Evolutionary conservation across 2,797 vertebrate species (phyloP).

Genomic region (Sparidentex hasta): DNA sequence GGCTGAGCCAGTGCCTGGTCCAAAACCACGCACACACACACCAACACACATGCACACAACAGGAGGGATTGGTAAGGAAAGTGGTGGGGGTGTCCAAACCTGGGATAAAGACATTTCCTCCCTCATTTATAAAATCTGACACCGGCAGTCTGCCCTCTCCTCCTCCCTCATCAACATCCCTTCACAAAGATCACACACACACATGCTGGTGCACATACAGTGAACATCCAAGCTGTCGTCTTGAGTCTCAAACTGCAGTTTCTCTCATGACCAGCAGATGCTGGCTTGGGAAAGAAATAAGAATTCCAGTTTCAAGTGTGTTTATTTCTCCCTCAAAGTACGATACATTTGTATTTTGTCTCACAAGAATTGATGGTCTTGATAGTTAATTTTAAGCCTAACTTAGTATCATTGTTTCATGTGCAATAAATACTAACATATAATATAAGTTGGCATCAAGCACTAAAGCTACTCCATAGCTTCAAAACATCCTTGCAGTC

Average conservation of each 20-base stretch:
- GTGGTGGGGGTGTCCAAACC: conserved; percentile 86
- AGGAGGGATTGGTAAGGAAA: conserved; percentile 59
- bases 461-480: neutral
- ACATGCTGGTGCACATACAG: conserved; percentile 30
- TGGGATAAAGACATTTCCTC: conserved; percentile 93
- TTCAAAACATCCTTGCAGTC: neutral
- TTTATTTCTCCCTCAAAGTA: neutral
- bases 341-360: neutral
- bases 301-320: neutral
- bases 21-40: conserved; percentile 72
- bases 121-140: conserved; percentile 96
- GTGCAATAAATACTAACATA: neutral
- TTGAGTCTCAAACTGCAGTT: conserved; percentile 28
- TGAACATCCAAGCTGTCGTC: conserved; percentile 23
- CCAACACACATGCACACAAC: conserved; percentile 26
- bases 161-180: conserved; percentile 69
- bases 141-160: conserved; percentile 75
- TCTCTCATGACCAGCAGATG: conserved; percentile 17
- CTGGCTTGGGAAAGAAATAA: neutral
- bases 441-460: neutral
- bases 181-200: conserved; percentile 49
- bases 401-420: too few relatives aligned
- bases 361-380: too few relatives aligned
- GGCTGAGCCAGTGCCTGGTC: conserved; percentile 90
- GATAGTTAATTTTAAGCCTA: too few relatives aligned